These are phyloP conservation scores for Oreochromis tanganicae DNA, from an alignment of 2,113 vertebrate species.

Conservation along the genomic window DNA sequence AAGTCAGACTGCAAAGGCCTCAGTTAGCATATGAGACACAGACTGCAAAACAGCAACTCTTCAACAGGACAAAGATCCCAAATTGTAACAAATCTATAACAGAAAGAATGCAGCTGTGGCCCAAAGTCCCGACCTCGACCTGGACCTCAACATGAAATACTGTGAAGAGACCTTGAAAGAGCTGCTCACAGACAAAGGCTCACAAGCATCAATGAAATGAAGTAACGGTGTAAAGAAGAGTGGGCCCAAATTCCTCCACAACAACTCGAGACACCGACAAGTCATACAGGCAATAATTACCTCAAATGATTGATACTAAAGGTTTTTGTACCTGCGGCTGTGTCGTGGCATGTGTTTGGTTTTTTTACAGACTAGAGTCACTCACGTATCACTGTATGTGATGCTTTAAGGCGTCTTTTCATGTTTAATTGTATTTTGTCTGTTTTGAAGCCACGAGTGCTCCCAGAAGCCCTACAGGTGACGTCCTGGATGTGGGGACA, in stretches of 20 bases:
- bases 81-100: neutral
- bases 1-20: neutral
- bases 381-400: neutral
- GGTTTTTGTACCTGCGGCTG: neutral
- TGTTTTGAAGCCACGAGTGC: neutral
- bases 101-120: neutral
- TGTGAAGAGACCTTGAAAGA: neutral
- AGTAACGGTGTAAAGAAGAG: neutral
- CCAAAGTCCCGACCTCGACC: neutral
- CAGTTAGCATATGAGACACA: neutral
- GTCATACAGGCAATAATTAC: neutral
- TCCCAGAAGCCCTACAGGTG: neutral
- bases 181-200: neutral
- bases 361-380: neutral
- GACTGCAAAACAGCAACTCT: neutral
- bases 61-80: neutral
- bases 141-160: neutral
- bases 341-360: rapidly evolving
- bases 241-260: neutral
- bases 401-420: neutral
- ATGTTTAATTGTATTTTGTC: neutral
- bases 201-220: neutral
- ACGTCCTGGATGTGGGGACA: constrained; percentile 79
- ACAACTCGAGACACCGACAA: neutral
- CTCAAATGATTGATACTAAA: neutral